Percentiles rank a stretch among this genome's conserved stretches.
Conservation (phyloP, 2,113 vertebrate genomes). For the Meleagris gallopavo region DNA sequence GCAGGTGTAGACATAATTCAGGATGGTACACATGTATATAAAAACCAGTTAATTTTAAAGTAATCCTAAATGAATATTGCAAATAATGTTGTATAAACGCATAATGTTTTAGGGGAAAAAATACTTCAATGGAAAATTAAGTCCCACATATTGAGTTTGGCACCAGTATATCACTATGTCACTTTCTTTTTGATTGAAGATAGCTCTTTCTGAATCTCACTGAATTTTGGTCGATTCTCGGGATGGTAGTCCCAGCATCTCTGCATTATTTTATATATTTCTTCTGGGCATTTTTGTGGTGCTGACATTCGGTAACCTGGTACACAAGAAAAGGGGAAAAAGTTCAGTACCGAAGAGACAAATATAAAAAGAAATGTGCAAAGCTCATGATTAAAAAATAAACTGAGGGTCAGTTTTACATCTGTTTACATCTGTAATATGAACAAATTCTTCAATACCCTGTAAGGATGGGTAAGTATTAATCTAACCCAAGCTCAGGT, state of each 20-base stretch:
- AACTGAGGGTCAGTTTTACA: not conserved
- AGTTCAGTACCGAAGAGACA: conserved; percentile 17
- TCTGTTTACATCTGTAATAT: not conserved
- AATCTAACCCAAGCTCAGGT: not conserved
- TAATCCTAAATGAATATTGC: conserved; percentile 70
- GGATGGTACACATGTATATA: conserved; percentile 36
- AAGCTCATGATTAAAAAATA: not conserved
- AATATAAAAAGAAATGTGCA: not conserved
- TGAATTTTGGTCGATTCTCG: conserved; percentile 93
- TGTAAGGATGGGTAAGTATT: not conserved
- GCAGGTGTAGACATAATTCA: conserved; percentile 42
- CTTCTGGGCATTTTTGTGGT: conserved; percentile 95
- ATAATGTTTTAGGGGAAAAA: conserved; percentile 59
- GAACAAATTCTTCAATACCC: not conserved
- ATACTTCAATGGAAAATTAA: conserved; percentile 62
- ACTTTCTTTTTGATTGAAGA: conserved; percentile 88
- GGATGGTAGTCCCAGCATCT: conserved; percentile 96
- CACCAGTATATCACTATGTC: conserved; percentile 61
- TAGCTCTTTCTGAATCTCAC: conserved; percentile 91
- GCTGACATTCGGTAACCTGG: conserved; percentile 95
- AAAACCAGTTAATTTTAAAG: conserved; percentile 59
- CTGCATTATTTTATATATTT: conserved; percentile 94
- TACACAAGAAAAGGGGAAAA: not conserved
- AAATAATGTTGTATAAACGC: conserved; percentile 65
- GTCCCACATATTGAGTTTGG: conserved; percentile 13